Evolutionary conservation across 35 echinoderm and acorn worm genomes (phyloP), one percentile per base, ranked within the genome.

Genomic region (Apostichopus parvimensis): DNA sequence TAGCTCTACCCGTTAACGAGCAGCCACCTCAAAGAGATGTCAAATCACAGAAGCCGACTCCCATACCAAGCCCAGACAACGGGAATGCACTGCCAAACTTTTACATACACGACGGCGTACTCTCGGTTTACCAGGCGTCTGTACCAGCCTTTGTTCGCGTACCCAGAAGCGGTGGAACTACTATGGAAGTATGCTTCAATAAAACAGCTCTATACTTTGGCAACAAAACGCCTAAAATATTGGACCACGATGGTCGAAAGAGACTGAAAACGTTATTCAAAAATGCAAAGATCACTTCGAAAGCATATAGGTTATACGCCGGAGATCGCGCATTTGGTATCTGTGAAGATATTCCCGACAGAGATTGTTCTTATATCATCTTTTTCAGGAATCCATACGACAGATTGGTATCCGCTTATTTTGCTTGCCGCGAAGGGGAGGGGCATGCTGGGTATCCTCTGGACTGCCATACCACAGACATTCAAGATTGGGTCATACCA

Each of bases 231-330:
- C 57, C 86, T 12, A 88, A 88, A 88, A 2, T 88, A 52, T 45
- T 88, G n/a, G 86, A 88, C 54, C 6, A 5, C 4, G 86, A 88
- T 23, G 86, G 86, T 9, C 15, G 86, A 18, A 9, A 18, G 54
- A 28, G 72, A 6, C 28, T 88, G 5, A 66, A 26, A 26, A 88
- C 86, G 7, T 73, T 88, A 18, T 88, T 88, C 21, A 71, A 88
- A 54, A 88, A 88, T 55, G 86, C 86, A 4, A 88, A 88, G 52
- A 72, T 88, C 12, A 88, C 86, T n/a, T 88, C 86, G 5, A 88
- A 88, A 17, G 86, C 62, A 1, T 88, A 88, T 64, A 68, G 86
- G 62, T 66, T 88, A 8, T 88, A 88, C 34, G 86, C 61, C 6
- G 86, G 86, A 5, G 86, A 88, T 18, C 64, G 72, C 28, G 86